These are phyloP conservation scores for Gymnoscopelus braueri DNA, from an alignment of 2,797 vertebrate genomes.

Conservation along the genomic window DNA sequence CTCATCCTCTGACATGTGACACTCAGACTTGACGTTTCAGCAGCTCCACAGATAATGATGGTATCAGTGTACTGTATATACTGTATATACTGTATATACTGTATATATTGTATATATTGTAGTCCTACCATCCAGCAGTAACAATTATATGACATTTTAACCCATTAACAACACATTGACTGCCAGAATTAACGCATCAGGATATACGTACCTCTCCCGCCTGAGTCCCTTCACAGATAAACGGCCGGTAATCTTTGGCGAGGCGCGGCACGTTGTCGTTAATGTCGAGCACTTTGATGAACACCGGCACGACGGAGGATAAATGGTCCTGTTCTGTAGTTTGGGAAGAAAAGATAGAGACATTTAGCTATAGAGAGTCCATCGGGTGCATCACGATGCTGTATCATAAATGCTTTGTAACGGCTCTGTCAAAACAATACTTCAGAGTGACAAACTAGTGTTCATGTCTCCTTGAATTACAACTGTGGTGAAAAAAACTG, in stretches of 20 bases:
- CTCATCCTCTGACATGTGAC: no score
- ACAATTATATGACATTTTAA: no score
- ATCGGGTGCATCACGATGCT: slow-evolving; percentile 40
- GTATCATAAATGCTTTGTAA: slow-evolving; percentile 67
- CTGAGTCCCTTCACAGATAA: slow-evolving; percentile 91
- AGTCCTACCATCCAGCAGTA: no score
- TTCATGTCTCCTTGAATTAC: slow-evolving; percentile 25
- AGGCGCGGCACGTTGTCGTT: slow-evolving; percentile 94
- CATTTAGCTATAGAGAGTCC: slow-evolving; percentile 62
- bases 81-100: no score
- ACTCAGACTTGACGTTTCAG: no score
- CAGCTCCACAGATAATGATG: no score
- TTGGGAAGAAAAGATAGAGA: slow-evolving; percentile 60
- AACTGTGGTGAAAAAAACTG: background rate
- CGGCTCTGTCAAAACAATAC: slow-evolving; percentile 59
- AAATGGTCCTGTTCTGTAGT: slow-evolving; percentile 84
- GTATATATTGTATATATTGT: no score
- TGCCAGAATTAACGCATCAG: no score
- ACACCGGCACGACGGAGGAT: slow-evolving; percentile 83
- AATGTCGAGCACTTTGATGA: slow-evolving; percentile 90
- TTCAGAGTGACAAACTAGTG: slow-evolving; percentile 55
- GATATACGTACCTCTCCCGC: slow-evolving; percentile 80
- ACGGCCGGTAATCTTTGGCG: slow-evolving; percentile 87
- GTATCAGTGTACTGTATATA: no score
- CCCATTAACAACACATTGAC: no score